These are phyloP conservation scores for Thymelicus lineola DNA, from an alignment of 2,888 invertebrate species.

Conservation along the genomic window DNA sequence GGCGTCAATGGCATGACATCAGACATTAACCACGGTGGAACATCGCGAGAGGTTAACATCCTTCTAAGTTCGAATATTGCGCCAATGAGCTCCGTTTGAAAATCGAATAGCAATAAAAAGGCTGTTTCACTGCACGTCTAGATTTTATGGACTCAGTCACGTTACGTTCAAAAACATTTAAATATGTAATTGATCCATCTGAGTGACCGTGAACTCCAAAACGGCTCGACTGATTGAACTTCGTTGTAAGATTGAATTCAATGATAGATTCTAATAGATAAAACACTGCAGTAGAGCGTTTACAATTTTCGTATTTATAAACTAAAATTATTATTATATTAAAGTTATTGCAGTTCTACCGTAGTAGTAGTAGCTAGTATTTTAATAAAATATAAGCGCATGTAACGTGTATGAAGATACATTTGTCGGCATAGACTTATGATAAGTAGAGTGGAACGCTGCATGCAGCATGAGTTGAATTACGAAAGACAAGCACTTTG, in stretches of 20 bases:
- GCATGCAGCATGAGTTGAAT: conserved; percentile 34
- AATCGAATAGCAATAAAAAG: conserved; percentile 64
- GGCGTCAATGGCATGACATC: conserved; percentile 69
- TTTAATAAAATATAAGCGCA: conserved; percentile 23
- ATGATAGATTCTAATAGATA: no score
- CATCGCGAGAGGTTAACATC: conserved; percentile 72
- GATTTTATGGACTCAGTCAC: conserved; percentile 45
- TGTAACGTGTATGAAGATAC: conserved; percentile 19
- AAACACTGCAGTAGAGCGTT: no score
- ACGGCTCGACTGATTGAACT: no score
- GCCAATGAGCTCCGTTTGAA: conserved; percentile 61
- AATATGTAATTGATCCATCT: no score
- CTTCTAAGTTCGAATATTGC: conserved; percentile 64
- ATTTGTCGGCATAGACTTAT: conserved; percentile 29
- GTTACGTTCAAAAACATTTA: conserved; percentile 39
- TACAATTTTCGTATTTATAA: no score
- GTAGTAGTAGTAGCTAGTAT: neutral
- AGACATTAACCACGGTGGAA: conserved; percentile 58
- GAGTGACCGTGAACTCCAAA: no score
- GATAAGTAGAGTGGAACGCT: conserved; percentile 38
- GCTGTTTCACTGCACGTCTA: conserved; percentile 57
- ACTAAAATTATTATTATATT: no score
- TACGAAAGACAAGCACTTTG: conserved; percentile 38
- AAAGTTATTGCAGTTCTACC: no score
- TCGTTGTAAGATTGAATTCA: no score